These are phyloP conservation scores for Muscidifurax raptorellus DNA, from an alignment of 1,140 invertebrate genomes.

Conservation along the genomic window DNA sequence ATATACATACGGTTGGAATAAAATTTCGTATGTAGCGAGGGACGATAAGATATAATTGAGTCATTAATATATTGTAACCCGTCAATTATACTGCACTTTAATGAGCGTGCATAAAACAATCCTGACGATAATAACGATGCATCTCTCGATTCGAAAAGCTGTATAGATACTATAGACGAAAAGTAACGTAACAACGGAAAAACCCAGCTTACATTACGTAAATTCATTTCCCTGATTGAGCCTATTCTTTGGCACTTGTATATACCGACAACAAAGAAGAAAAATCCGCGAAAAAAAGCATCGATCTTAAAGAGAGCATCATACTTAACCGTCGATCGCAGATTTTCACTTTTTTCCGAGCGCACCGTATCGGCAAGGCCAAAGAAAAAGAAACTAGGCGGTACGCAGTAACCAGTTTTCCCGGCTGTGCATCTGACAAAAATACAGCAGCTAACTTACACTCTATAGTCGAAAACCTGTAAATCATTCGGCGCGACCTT, in stretches of 20 bases:
- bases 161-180: too few relatives aligned
- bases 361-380: too few relatives aligned
- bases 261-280: neutral
- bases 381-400: neutral
- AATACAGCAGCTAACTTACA: too few relatives aligned
- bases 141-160: too few relatives aligned
- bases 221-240: neutral
- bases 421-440: neutral
- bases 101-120: neutral
- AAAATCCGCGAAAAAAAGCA: neutral
- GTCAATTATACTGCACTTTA: neutral
- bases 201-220: conserved; percentile 6
- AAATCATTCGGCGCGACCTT: conserved; percentile 12
- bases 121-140: neutral
- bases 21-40: too few relatives aligned
- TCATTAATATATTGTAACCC: neutral
- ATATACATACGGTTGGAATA: too few relatives aligned
- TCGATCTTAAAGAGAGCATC: too few relatives aligned
- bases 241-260: neutral
- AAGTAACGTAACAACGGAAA: neutral
- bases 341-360: neutral
- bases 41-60: neutral
- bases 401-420: neutral
- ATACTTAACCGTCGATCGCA: too few relatives aligned
- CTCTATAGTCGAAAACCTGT: neutral